phyloP scores from a whole-genome alignment of 2,888 invertebrate genomes.

The Coecobrya sp. region DNA sequence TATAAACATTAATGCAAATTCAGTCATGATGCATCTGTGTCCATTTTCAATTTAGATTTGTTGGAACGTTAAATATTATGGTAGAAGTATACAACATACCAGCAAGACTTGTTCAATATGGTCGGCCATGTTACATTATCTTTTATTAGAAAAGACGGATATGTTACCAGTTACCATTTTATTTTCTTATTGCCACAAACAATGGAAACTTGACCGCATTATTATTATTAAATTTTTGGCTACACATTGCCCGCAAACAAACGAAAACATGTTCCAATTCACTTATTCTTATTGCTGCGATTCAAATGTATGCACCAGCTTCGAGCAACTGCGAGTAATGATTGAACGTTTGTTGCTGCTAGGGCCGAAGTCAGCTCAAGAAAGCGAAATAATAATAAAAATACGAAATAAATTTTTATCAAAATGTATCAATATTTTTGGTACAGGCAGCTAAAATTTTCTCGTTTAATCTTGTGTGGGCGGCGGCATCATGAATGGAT shows the following conservation, averaged over 20 bases:
- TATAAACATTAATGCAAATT: slow-evolving; percentile 51
- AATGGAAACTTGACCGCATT: slow-evolving; percentile 28
- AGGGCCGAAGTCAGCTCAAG: no score
- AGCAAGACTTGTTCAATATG: neutral
- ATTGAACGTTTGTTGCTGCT: no score
- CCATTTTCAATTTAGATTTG: slow-evolving; percentile 16
- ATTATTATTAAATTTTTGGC: slow-evolving; percentile 15
- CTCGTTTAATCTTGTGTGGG: neutral
- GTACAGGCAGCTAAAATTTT: neutral
- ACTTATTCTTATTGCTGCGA: neutral
- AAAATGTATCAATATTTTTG: neutral
- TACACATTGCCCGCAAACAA: neutral
- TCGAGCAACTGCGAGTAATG: no score
- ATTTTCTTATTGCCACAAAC: neutral
- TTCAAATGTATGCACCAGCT: neutral
- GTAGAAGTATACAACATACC: neutral
- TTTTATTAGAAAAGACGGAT: neutral
- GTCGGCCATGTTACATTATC: neutral
- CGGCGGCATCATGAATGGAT: neutral
- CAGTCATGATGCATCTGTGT: slow-evolving; percentile 43
- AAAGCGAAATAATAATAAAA: neutral
- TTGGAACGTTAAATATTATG: neutral
- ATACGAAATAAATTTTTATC: neutral
- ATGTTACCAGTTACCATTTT: neutral
- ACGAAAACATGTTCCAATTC: neutral